Conservation (phyloP, 2,888 invertebrate genomes). For the Phortica magna region DNA sequence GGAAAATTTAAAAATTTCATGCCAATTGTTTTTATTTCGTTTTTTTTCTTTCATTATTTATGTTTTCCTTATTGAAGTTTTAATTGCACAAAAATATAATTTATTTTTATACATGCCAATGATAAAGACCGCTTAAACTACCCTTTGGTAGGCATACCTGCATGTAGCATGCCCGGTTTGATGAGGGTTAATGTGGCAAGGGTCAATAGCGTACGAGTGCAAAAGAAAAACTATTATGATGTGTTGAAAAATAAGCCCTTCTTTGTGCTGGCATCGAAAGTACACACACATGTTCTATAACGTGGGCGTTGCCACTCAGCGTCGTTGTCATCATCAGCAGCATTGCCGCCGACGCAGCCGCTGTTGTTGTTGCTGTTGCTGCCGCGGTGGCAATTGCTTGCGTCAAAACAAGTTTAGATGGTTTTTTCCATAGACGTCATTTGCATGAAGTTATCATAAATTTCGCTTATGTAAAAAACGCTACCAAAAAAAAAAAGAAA, state of each 20-base stretch:
- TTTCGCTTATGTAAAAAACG: not conserved
- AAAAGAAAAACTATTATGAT: not conserved
- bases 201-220: conserved; percentile 22
- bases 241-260: not conserved
- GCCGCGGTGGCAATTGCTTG: too few species aligned
- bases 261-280: too few species aligned
- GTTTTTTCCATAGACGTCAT: too few species aligned
- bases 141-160: conserved; percentile 24
- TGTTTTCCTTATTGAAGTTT: conserved; percentile 42
- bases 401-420: too few species aligned
- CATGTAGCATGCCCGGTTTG: not conserved
- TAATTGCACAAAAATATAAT: conserved; percentile 67
- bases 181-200: conserved; percentile 42
- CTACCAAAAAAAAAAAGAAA: too few species aligned
- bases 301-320: too few species aligned
- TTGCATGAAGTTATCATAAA: not conserved
- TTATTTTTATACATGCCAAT: conserved; percentile 51
- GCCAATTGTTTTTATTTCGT: not conserved
- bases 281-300: too few species aligned
- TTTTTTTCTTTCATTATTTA: conserved; percentile 1
- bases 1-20: not conserved
- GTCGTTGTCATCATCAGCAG: too few species aligned
- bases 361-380: too few species aligned
- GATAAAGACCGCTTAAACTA: not conserved
- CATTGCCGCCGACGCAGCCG: too few species aligned